phyloP scores from a whole-genome alignment of 2,888 invertebrate species.

The Brachynemurus nebulosus region DNA sequence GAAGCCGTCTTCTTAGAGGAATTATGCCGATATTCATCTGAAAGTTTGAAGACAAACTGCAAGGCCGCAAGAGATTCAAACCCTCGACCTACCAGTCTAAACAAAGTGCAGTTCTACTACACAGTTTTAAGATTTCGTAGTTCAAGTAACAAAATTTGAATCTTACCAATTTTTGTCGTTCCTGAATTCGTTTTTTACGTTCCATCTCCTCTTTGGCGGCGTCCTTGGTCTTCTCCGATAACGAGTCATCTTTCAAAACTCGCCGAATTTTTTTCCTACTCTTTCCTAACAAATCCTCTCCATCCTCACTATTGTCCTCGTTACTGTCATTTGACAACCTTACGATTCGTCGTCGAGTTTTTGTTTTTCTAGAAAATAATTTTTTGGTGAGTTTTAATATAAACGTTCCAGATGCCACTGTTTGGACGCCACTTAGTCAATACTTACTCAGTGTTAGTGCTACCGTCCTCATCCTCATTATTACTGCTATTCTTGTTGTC shows the following conservation, averaged over 20 bases:
- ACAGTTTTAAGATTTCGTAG: no score
- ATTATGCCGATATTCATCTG: no score
- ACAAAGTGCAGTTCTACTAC: no score
- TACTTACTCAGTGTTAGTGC: no score
- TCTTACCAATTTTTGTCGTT: conserved; percentile 76
- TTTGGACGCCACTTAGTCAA: no score
- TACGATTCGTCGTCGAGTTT: conserved; percentile 24
- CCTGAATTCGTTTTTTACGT: conserved; percentile 72
- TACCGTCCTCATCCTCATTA: neutral
- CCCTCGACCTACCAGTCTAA: no score
- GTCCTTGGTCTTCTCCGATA: conserved; percentile 69
- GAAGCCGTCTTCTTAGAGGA: no score
- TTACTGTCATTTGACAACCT: conserved; percentile 24
- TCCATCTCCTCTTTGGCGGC: conserved; percentile 87
- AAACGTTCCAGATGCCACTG: no score
- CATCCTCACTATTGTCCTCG: conserved; percentile 16
- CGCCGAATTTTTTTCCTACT: conserved; percentile 43
- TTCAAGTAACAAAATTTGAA: no score
- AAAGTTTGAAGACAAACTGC: no score
- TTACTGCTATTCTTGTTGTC: neutral
- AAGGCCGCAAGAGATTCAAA: no score
- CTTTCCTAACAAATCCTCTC: conserved; percentile 16
- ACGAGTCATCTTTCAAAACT: conserved; percentile 43
- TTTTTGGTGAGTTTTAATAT: no score
- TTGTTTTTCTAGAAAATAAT: conserved; percentile 14